A percentile compares a stretch with the other conserved stretches of the same genome.
These are phyloP conservation scores for Agonopterix arenella DNA, from an alignment of 2,888 invertebrate species.

Conservation along the genomic window DNA sequence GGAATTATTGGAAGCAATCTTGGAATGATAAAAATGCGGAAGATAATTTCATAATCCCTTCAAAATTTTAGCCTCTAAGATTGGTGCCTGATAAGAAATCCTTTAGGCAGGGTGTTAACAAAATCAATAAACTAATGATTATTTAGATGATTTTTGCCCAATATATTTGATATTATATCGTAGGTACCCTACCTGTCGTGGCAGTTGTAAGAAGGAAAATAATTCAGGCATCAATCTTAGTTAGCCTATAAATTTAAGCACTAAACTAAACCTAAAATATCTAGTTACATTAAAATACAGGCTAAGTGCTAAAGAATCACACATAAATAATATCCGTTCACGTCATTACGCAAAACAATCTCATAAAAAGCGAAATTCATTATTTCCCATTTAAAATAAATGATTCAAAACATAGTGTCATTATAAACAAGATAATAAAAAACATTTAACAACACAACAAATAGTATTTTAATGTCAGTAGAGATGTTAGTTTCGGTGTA, in stretches of 20 bases:
- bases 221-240: conserved; percentile 30
- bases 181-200: neutral
- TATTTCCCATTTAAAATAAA: conserved; percentile 38
- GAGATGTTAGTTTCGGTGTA: conserved; percentile 25
- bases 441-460: conserved; percentile 70
- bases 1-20: conserved; percentile 44
- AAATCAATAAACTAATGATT: too few species aligned
- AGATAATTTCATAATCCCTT: conserved; percentile 34
- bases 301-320: conserved; percentile 63
- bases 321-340: conserved; percentile 71
- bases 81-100: conserved; percentile 33
- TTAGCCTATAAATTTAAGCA: conserved; percentile 21
- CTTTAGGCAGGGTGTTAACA: too few species aligned
- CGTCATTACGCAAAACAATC: conserved; percentile 61
- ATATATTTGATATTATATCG: neutral
- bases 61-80: conserved; percentile 29
- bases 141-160: too few species aligned
- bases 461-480: conserved; percentile 32
- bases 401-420: conserved; percentile 52
- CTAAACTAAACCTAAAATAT: conserved; percentile 27
- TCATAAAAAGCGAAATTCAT: conserved; percentile 44
- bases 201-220: too few species aligned
- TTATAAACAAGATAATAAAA: conserved; percentile 59
- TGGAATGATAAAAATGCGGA: conserved; percentile 61
- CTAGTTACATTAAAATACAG: conserved; percentile 56